These are phyloP conservation scores for Trichonephila clavipes DNA, from an alignment of 1,140 invertebrate species.

Conservation along the genomic window DNA sequence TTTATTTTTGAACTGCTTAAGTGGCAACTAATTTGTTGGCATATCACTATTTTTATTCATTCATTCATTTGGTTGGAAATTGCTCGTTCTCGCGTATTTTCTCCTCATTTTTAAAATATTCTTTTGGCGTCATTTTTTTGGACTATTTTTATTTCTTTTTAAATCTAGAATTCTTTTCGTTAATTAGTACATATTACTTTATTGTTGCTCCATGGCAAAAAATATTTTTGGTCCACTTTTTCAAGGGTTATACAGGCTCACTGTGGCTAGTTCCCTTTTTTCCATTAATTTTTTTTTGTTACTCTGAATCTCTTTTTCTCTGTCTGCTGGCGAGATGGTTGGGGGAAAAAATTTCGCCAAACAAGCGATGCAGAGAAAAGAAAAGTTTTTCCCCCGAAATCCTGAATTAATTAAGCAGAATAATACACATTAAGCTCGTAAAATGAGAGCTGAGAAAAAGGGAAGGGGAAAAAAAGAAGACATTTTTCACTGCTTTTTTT, in stretches of 20 bases:
- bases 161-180: constrained; percentile 54
- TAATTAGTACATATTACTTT: constrained; percentile 76
- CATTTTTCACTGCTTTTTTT: constrained; percentile 61
- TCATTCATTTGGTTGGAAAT: constrained; percentile 67
- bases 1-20: constrained; percentile 71
- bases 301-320: constrained; percentile 51
- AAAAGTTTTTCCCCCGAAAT: constrained; percentile 61
- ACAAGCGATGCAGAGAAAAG: constrained; percentile 66
- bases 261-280: not conserved
- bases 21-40: constrained; percentile 72
- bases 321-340: constrained; percentile 33
- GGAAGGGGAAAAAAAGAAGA: constrained; percentile 21
- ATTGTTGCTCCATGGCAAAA: constrained; percentile 61
- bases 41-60: constrained; percentile 75
- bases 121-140: constrained; percentile 1
- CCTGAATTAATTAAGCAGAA: constrained; percentile 76
- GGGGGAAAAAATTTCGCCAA: constrained; percentile 68
- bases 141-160: constrained; percentile 17
- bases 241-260: not conserved
- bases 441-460: constrained; percentile 57
- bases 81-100: constrained; percentile 62
- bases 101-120: constrained; percentile 20
- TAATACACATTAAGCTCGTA: constrained; percentile 75
- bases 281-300: constrained; percentile 36
- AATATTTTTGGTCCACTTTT: constrained; percentile 42